These are phyloP conservation scores for Tiaroga cobitis DNA, from an alignment of 2,797 vertebrate genomes.

Conservation along the genomic window DNA sequence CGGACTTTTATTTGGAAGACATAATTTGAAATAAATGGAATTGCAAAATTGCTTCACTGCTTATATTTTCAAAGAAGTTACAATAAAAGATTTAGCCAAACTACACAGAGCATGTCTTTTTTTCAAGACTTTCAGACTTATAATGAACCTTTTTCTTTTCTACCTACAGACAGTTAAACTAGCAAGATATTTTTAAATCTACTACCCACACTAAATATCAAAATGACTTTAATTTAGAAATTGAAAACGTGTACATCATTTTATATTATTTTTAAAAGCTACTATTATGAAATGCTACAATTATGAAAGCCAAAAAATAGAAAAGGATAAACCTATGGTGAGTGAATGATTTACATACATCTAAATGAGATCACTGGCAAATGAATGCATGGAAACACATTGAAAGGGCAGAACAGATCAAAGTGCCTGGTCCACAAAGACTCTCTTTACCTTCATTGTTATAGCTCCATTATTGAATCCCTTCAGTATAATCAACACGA, in stretches of 20 bases:
- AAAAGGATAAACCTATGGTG: not conserved
- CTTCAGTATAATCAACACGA: conserved; percentile 11
- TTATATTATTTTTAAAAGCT: not conserved
- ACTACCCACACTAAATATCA: not conserved
- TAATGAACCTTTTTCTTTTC: not conserved
- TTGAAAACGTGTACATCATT: not conserved
- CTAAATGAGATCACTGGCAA: not conserved
- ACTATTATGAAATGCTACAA: not conserved
- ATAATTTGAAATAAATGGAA: not conserved
- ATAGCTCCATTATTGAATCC: conserved; percentile 7
- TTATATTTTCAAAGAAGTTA: not conserved
- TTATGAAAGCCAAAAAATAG: not conserved
- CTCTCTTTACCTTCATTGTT: conserved; percentile 16
- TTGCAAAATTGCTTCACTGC: not conserved
- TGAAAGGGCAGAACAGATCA: conserved; percentile 18
- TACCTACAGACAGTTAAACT: not conserved
- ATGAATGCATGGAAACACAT: conserved; percentile 4
- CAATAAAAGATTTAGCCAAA: not conserved
- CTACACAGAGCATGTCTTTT: not conserved
- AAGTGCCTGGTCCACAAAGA: conserved; percentile 24
- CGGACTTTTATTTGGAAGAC: not conserved
- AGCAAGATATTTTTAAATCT: not conserved
- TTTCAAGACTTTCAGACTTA: not conserved
- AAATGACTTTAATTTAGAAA: not conserved
- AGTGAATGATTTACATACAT: not conserved